Conservation (phyloP, 1,140 invertebrate species). For the Physella acuta region DNA sequence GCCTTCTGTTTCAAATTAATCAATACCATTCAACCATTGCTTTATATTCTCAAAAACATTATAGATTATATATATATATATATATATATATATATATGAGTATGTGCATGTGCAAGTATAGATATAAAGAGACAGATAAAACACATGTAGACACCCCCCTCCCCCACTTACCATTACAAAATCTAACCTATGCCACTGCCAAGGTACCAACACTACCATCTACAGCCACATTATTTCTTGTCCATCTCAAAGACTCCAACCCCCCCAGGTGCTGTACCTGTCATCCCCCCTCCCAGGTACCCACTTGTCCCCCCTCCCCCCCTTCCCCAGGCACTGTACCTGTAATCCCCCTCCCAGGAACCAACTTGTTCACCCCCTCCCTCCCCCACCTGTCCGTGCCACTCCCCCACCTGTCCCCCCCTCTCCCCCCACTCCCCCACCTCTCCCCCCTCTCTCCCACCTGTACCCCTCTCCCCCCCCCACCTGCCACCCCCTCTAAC, state of each 20-base stretch:
- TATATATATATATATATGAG: not conserved
- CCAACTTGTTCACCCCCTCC: not conserved
- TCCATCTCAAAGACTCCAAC: too few species aligned
- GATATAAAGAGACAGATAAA: not conserved
- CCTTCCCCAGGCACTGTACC: not conserved
- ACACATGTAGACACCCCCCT: not conserved
- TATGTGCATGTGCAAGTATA: not conserved
- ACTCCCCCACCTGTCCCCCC: not conserved
- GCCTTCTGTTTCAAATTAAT: slow-evolving; percentile 60
- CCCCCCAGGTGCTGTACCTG: not conserved
- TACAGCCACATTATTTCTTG: too few species aligned
- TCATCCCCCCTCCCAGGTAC: not conserved
- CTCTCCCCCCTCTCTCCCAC: not conserved
- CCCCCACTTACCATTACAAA: not conserved
- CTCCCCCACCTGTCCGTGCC: not conserved
- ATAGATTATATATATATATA: slow-evolving; percentile 17
- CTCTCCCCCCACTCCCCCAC: not conserved
- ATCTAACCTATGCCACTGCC: not conserved
- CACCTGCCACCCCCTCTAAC: not conserved
- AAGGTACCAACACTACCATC: too few species aligned
- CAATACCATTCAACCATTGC: slow-evolving; percentile 59
- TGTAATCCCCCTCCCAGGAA: not conserved
- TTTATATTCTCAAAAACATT: slow-evolving; percentile 52
- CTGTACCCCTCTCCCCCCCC: not conserved
- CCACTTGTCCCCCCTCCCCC: not conserved